These are phyloP conservation scores for Thyatira batis DNA, from an alignment of 2,888 invertebrate species.

Conservation along the genomic window DNA sequence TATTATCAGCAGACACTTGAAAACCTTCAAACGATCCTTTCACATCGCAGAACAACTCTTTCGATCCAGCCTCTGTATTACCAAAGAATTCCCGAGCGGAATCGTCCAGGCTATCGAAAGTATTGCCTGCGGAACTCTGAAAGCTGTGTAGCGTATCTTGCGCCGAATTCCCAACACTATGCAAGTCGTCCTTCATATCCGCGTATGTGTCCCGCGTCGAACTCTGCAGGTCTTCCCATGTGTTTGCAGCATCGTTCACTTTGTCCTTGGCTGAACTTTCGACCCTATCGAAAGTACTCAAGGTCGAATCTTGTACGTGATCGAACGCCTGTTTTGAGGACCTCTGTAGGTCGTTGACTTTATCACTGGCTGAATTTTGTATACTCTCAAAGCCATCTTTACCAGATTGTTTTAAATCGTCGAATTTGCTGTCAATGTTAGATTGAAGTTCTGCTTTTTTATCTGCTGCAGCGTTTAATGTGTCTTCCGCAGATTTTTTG, in stretches of 20 bases:
- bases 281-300: constrained; percentile 73
- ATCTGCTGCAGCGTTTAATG: constrained; percentile 59
- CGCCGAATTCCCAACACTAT: constrained; percentile 65
- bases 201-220: constrained; percentile 73
- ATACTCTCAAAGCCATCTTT: constrained; percentile 51
- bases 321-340: constrained; percentile 65
- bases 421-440: constrained; percentile 47
- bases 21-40: constrained; percentile 72
- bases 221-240: constrained; percentile 72
- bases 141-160: constrained; percentile 75
- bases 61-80: constrained; percentile 51
- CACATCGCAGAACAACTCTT: constrained; percentile 63
- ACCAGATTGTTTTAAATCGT: constrained; percentile 38
- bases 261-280: constrained; percentile 76
- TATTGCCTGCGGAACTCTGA: constrained; percentile 76
- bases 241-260: constrained; percentile 61
- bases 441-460: constrained; percentile 57
- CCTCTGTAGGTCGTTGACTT: constrained; percentile 49
- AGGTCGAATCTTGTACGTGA: constrained; percentile 69
- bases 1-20: constrained; percentile 73
- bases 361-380: constrained; percentile 46
- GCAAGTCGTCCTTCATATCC: constrained; percentile 65
- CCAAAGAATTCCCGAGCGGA: constrained; percentile 61
- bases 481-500: constrained; percentile 67
- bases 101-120: constrained; percentile 74